phyloP scores from a whole-genome alignment of 2,113 vertebrate genomes.

The Bubalus kerabau region DNA sequence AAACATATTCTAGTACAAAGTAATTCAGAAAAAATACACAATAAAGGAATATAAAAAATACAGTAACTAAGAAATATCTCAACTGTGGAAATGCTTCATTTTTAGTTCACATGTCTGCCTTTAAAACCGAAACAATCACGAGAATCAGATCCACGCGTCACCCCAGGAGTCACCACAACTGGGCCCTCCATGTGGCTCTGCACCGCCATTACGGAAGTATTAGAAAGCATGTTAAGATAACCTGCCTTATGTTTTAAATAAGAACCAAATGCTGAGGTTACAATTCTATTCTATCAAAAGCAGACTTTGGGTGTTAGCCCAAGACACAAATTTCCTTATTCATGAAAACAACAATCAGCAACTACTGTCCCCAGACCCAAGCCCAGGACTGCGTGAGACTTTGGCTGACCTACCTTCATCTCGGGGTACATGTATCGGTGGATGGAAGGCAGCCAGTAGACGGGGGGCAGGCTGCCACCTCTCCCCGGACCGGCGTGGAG shows the following conservation, averaged over 20 bases:
- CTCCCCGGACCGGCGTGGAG: constrained; percentile 86
- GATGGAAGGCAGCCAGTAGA: constrained; percentile 88
- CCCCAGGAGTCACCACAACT: accelerated
- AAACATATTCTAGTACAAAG: background rate
- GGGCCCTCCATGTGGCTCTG: accelerated
- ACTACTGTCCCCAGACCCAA: background rate
- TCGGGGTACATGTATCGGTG: constrained; percentile 98
- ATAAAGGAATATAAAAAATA: background rate
- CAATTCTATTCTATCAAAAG: background rate
- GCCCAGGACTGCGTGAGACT: accelerated
- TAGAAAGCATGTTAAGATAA: background rate
- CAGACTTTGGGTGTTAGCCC: background rate
- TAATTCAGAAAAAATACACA: background rate
- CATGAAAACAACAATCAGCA: background rate
- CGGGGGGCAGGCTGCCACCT: constrained; percentile 82
- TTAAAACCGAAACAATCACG: background rate
- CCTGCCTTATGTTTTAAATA: background rate
- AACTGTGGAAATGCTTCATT: background rate
- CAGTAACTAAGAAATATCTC: background rate
- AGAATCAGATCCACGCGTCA: background rate
- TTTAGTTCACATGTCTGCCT: background rate
- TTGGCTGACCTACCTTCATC: constrained; percentile 89
- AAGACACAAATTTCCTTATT: background rate
- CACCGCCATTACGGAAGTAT: accelerated
- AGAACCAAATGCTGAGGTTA: background rate